Percentiles rank a stretch among this genome's conserved stretches.
These are phyloP conservation scores for Pterocles gutturalis DNA, from an alignment of 2,113 vertebrate genomes.

Conservation along the genomic window DNA sequence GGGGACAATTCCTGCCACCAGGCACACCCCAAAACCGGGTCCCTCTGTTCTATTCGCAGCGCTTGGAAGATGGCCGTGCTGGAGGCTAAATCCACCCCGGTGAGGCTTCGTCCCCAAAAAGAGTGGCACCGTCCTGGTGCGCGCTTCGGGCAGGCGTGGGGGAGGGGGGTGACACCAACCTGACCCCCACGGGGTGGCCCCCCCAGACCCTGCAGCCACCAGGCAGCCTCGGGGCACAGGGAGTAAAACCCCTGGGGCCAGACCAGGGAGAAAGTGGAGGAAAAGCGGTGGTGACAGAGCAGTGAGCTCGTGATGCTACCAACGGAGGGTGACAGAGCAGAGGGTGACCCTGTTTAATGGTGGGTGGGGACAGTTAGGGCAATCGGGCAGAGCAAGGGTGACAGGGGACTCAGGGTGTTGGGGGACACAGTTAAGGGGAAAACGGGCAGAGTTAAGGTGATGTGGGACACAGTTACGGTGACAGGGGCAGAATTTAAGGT, in stretches of 20 bases:
- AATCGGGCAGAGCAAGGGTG: neutral
- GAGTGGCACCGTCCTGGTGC: neutral
- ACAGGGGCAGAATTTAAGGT: neutral
- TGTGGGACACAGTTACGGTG: neutral
- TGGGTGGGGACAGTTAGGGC: neutral
- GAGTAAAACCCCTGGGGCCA: neutral
- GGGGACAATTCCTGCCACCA: neutral
- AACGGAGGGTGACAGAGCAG: rapidly evolving
- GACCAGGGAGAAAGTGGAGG: neutral
- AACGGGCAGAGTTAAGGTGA: neutral
- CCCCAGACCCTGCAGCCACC: rapidly evolving
- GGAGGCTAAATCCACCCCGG: constrained; percentile 87
- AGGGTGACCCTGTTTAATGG: neutral
- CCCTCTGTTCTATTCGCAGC: constrained; percentile 71
- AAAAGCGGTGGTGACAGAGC: rapidly evolving
- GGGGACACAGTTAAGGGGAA: neutral
- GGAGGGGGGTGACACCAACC: neutral
- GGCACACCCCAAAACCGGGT: neutral
- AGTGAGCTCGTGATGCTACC: rapidly evolving
- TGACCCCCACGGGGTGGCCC: neutral
- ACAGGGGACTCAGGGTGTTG: neutral
- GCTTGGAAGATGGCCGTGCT: constrained; percentile 92
- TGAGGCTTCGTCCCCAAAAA: constrained; percentile 64
- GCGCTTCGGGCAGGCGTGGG: rapidly evolving
- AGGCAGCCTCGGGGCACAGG: neutral